Evolutionary conservation across 2,888 invertebrate genomes (phyloP).

Genomic region (Nymphalis urticae): DNA sequence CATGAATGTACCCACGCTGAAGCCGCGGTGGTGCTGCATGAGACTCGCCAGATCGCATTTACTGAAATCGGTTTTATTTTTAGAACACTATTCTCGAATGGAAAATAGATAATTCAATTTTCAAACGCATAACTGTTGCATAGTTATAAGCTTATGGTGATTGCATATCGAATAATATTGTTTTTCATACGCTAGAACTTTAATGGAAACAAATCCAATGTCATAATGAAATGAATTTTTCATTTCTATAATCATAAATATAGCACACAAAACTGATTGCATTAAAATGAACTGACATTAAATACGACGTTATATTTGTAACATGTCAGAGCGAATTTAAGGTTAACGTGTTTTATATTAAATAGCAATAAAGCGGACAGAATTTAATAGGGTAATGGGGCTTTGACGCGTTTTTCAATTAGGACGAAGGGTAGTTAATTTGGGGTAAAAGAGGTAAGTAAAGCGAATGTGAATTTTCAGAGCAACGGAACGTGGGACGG

Average conservation of each 20-base stretch:
- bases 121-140: conserved; percentile 41
- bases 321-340: conserved; percentile 12
- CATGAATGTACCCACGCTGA: conserved; percentile 70
- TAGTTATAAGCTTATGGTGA: conserved; percentile 31
- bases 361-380: conserved; percentile 30
- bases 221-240: neutral
- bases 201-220: conserved; percentile 9
- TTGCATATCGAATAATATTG: conserved; percentile 19
- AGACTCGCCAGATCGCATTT: conserved; percentile 66
- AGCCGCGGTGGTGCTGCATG: conserved; percentile 57
- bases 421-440: conserved; percentile 66
- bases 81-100: conserved; percentile 55
- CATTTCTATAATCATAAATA: neutral
- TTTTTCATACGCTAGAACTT: conserved; percentile 11
- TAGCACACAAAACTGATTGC: conserved; percentile 1
- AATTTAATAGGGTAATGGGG: conserved; percentile 42
- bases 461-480: conserved; percentile 49
- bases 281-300: conserved; percentile 18
- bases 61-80: conserved; percentile 66
- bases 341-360: conserved; percentile 15
- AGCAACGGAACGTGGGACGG: conserved; percentile 41
- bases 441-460: conserved; percentile 73
- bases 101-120: conserved; percentile 54
- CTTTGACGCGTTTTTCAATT: conserved; percentile 63
- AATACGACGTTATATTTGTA: conserved; percentile 9